Evolutionary conservation across 1,140 invertebrate genomes (phyloP), one percentile per base, ranked within the genome.

Genomic region (Drosophila obscura): DNA sequence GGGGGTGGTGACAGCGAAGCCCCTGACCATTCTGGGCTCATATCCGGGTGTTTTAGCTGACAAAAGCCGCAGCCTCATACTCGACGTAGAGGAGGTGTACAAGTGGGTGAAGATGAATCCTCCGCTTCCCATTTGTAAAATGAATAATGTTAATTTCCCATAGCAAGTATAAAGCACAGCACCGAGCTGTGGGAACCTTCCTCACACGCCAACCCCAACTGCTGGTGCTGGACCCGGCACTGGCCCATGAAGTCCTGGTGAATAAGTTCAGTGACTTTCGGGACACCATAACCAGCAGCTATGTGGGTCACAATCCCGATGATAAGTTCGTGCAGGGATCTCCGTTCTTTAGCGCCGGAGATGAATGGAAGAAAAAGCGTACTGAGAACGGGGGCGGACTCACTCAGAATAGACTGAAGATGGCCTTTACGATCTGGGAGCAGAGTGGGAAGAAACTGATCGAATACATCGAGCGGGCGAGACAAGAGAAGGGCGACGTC

Each of bases 301-400:
- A 73, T 45, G 65, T 77, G 5, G 39, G 59, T 0, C 65, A 80
- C n/a, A 58, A 87, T 11, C 19, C 92, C 19, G 62, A 79, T 1
- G 93, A 94, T 71, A 90, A 85, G 22, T 89, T 93, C 31, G 80
- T 92, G 24, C 73, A 51, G 4, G 35, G 73, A 8, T 93, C 93
- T 77, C 93, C 93, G 0, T 93, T 93, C 75, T 79, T 92, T n/a
- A 68, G 78, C n/a, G 56, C 73, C 8, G 93, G 92, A 8, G 91
- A 92, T 5, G 73, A 64, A 8, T 95, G 94, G 94, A 94, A 94
- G 77, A 80, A 91, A 16, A 92, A 92, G 16, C 89, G 94, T 41
- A 81, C 85, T 1, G 92, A 94, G 26, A 89, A 92, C 15, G 93
- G 93, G 15, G 92, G 93, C 5, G 93, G 93, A 4, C 92, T 94